These are phyloP conservation scores for Pseudomyrmex gracilis DNA, from an alignment of 1,140 invertebrate genomes.

Conservation along the genomic window DNA sequence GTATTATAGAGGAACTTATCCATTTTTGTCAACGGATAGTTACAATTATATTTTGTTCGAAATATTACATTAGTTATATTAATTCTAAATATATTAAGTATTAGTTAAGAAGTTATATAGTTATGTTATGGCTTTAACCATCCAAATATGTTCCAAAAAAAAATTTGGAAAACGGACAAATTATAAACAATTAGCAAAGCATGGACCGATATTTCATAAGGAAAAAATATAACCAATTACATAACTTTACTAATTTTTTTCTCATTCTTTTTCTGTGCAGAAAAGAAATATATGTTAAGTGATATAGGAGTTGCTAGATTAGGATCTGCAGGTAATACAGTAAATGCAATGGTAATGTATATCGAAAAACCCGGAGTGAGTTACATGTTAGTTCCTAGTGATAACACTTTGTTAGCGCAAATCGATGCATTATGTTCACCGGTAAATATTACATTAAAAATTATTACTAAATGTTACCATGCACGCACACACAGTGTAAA, in stretches of 20 bases:
- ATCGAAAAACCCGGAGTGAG: not conserved
- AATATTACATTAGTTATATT: too few species aligned
- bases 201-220: too few species aligned
- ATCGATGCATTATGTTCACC: slow-evolving; percentile 69
- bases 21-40: slow-evolving; percentile 6
- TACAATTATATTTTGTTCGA: too few species aligned
- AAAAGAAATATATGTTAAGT: slow-evolving; percentile 64
- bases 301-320: slow-evolving; percentile 70
- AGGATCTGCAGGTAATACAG: slow-evolving; percentile 75
- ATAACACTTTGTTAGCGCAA: slow-evolving; percentile 72
- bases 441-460: slow-evolving; percentile 60
- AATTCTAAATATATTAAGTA: too few species aligned
- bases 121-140: too few species aligned
- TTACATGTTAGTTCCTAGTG: slow-evolving; percentile 61
- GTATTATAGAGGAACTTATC: slow-evolving; percentile 54
- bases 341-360: slow-evolving; percentile 61
- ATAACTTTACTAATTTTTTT: not conserved
- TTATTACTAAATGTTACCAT: not conserved
- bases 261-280: slow-evolving; percentile 65
- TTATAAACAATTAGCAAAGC: too few species aligned
- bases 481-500: not conserved
- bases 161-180: too few species aligned
- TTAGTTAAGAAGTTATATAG: too few species aligned
- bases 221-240: too few species aligned
- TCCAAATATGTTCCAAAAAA: too few species aligned